Evolutionary conservation across 1,140 invertebrate species (phyloP), one percentile per base, ranked within the genome.

Genomic region (Heliconius congener): DNA sequence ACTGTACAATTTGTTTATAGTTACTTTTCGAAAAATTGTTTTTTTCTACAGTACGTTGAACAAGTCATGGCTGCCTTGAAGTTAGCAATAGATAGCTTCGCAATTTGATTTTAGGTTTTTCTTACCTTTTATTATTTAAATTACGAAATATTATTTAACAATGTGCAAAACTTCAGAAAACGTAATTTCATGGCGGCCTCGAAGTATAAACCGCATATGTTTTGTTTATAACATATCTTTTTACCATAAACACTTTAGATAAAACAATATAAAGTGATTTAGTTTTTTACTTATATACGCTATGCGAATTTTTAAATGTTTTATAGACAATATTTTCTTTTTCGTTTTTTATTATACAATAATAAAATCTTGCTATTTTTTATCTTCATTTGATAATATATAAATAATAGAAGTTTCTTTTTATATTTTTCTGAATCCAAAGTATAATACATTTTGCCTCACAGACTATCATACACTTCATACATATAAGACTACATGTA

Each of bases 401-500:
- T 1, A 23, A 11, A 19, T 60, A 46, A 16, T 16, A 16, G 42
- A 4, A 16, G 42, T 46, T 46, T 16, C 42, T 46, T 46, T 46
- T 46, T 4, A 46, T 16, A 46, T 5, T 46, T 46, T 46, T 46
- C 16, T 46, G 42, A 46, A 60, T 2, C n/a, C 9, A 27, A 60
- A 23, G n/a, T 60, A 27, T n/a, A 23, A 1, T 60, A 60, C 55
- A 60, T 60, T 60, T 23, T 60, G 55, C 55, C n/a, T 60, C 23
- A 60, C 55, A 11, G n/a, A 74, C 3, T 13, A 46, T 46, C 42
- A 46, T 46, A 46, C 42, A 46, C 70, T 50, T 52, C 66, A 55
- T 74, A 52, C 74, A 76, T 60, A 76, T 66, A 57, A 34, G 30
- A 27, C 4, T 66, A 66, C 60, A 16, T 30, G 27, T 66, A 66